These are phyloP conservation scores for Scopus umbretta DNA, from an alignment of 2,113 vertebrate species.

Conservation along the genomic window DNA sequence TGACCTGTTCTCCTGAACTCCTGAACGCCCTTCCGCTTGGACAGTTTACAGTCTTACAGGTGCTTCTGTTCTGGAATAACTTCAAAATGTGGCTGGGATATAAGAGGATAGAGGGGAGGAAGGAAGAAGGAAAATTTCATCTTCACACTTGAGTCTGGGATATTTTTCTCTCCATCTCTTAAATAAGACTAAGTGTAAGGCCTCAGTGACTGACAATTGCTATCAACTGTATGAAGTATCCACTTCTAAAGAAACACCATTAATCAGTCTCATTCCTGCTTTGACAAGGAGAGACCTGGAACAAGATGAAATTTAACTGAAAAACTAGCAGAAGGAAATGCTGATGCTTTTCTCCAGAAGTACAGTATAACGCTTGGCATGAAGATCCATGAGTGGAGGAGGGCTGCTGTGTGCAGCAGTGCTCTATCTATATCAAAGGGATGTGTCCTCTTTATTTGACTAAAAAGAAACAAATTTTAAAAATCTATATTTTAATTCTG, in stretches of 20 bases:
- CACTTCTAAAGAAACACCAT: neutral
- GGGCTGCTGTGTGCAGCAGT: neutral
- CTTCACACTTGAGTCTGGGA: neutral
- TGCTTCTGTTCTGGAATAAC: neutral
- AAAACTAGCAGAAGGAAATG: neutral
- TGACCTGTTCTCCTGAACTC: neutral
- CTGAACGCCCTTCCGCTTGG: neutral
- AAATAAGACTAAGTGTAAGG: neutral
- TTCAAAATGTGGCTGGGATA: neutral
- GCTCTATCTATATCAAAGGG: neutral
- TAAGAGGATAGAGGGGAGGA: neutral
- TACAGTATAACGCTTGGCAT: fast-evolving
- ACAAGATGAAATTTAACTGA: neutral
- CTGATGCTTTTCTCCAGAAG: neutral
- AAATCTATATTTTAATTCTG: neutral
- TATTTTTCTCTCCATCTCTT: neutral
- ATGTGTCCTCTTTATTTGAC: neutral
- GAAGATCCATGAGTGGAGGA: neutral
- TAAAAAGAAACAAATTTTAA: neutral
- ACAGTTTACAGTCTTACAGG: neutral
- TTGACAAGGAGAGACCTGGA: neutral
- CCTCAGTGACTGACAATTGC: neutral
- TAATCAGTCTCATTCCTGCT: neutral
- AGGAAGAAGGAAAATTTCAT: neutral
- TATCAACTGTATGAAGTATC: neutral